Conservation (phyloP, 2,797 vertebrate species). For the Phoeniculus purpureus region DNA sequence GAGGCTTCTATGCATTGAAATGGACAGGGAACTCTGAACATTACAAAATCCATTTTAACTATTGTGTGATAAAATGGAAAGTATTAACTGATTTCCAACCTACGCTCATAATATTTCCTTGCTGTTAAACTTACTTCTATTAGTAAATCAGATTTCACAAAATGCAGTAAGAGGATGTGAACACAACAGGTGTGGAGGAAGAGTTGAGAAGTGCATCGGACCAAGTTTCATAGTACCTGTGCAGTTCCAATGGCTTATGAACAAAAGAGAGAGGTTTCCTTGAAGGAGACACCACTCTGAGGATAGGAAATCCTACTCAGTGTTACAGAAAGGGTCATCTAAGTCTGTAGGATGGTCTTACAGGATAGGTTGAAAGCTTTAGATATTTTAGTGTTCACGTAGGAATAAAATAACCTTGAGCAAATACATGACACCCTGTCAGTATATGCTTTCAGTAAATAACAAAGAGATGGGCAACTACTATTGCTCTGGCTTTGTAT, state of each 20-base stretch:
- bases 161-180: fast-evolving
- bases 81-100: neutral
- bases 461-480: neutral
- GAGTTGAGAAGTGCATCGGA: neutral
- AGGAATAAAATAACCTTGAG: neutral
- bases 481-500: neutral
- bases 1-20: neutral
- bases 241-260: neutral
- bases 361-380: neutral
- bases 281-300: fast-evolving
- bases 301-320: neutral
- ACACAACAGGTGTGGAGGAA: neutral
- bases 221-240: neutral
- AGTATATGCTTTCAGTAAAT: neutral
- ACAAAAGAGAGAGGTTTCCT: neutral
- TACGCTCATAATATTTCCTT: neutral
- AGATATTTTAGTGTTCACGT: neutral
- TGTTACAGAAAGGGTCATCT: neutral
- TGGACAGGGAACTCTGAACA: neutral
- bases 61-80: neutral
- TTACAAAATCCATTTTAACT: neutral
- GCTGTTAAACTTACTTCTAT: neutral
- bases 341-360: neutral
- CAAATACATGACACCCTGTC: neutral
- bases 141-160: neutral